Percentiles rank a stretch among this genome's conserved stretches.
Evolutionary conservation across 2,888 invertebrate species (phyloP).

Genomic region (Micoletzkya japonica): DNA sequence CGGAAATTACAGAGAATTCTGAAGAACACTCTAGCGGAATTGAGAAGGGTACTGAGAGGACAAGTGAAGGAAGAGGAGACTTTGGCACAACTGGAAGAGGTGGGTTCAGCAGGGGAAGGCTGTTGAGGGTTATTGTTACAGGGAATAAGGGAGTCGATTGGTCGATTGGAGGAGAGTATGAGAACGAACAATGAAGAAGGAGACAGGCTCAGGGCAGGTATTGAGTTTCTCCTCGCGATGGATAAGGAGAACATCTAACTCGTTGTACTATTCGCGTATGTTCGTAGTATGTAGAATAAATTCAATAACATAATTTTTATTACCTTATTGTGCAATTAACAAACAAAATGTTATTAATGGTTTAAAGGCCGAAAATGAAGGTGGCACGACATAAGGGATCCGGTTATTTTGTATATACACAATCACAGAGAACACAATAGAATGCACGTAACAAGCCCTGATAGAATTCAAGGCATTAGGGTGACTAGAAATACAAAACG

Average conservation of each 20-base stretch:
- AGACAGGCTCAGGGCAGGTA: background rate
- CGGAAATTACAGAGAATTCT: background rate
- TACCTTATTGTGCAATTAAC: background rate
- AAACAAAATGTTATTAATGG: background rate
- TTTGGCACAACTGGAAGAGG: background rate
- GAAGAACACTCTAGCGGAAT: background rate
- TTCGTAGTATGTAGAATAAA: background rate
- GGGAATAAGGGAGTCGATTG: background rate
- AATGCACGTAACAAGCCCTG: background rate
- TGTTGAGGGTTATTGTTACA: background rate
- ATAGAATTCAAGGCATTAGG: background rate
- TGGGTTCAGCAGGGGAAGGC: background rate
- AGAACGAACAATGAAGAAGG: background rate
- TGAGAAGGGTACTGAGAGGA: background rate
- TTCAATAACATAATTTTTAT: background rate
- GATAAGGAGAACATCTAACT: background rate
- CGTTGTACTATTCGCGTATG: background rate
- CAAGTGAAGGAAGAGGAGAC: background rate
- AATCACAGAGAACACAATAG: background rate
- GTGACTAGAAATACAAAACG: background rate
- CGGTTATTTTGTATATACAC: background rate
- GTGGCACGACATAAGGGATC: too few species aligned
- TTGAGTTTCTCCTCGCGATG: background rate
- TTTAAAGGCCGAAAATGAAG: background rate
- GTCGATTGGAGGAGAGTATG: background rate